Percentiles rank a stretch among this genome's conserved stretches.
phyloP scores from a whole-genome alignment of 2,113 vertebrate species.

The Oncorhynchus kisutch region DNA sequence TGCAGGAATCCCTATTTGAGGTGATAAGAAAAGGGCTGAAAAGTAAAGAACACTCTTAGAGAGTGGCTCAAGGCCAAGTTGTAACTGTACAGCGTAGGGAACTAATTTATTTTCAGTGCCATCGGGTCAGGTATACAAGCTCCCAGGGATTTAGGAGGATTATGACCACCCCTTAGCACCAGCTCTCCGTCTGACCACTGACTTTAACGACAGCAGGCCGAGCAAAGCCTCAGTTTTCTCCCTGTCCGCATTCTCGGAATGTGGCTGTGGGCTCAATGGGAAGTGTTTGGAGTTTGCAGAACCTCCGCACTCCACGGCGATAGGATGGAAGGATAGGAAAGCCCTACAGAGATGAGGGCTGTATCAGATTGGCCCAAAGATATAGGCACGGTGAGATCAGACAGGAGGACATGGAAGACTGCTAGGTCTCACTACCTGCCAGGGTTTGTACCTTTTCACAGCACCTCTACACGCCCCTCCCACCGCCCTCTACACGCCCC shows the following conservation, averaged over 20 bases:
- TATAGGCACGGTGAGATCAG: background rate
- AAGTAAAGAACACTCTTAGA: conserved; percentile 41
- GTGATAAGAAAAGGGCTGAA: conserved; percentile 58
- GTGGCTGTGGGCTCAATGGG: background rate
- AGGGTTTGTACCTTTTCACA: background rate
- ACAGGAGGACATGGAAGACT: background rate
- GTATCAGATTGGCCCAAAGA: background rate
- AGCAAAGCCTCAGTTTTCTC: conserved; percentile 25
- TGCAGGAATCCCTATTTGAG: conserved; percentile 40
- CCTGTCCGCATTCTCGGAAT: conserved; percentile 6
- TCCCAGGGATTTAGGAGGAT: conserved; percentile 63
- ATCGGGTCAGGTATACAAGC: conserved; percentile 61
- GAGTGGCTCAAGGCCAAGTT: conserved; percentile 42
- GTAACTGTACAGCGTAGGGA: conserved; percentile 47
- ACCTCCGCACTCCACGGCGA: background rate
- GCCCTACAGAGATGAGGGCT: background rate
- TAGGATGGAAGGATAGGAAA: background rate
- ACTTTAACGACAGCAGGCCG: conserved; percentile 21
- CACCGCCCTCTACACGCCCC: background rate
- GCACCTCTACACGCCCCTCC: background rate
- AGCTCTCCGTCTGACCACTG: conserved; percentile 39
- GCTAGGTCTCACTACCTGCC: background rate
- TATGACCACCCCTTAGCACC: conserved; percentile 51
- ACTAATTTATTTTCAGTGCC: conserved; percentile 64
- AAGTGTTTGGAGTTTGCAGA: background rate